Evolutionary conservation across 2,888 invertebrate genomes (phyloP).

Genomic region (Brachypalpus laphriformis): DNA sequence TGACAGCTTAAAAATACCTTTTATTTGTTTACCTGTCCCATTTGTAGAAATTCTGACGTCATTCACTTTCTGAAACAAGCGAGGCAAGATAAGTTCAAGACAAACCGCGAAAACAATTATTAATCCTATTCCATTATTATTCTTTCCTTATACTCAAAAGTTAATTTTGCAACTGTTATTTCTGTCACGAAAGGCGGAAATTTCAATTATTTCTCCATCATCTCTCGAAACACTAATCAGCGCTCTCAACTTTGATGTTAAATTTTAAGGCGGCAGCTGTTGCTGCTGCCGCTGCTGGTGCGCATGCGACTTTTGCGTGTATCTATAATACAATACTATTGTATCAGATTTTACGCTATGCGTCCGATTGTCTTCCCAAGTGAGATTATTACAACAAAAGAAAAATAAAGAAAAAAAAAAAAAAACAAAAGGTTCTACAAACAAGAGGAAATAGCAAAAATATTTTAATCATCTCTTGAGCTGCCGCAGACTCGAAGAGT

Average conservation of each 20-base stretch:
- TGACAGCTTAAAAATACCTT: background rate
- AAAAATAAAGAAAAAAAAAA: conserved; percentile 7
- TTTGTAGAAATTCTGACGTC: background rate
- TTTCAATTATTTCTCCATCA: conserved; percentile 36
- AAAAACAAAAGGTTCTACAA: background rate
- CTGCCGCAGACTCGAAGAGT: background rate
- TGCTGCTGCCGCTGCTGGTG: background rate
- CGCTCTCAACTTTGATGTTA: background rate
- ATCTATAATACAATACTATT: background rate
- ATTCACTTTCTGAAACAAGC: background rate
- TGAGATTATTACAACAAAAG: conserved; percentile 2
- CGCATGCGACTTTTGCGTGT: background rate
- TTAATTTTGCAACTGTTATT: conserved; percentile 15
- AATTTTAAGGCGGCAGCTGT: background rate
- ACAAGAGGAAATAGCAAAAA: conserved; percentile 55
- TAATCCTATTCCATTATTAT: conserved; percentile 11
- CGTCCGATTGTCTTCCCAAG: background rate
- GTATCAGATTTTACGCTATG: background rate
- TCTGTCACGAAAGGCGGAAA: conserved; percentile 30
- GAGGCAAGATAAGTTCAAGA: background rate
- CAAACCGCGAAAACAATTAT: background rate
- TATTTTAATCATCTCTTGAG: conserved; percentile 41
- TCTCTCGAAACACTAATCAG: conserved; percentile 30
- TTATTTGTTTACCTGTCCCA: conserved; percentile 8
- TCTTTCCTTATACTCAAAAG: background rate